A percentile compares a stretch with the other conserved stretches of the same genome.
phyloP scores from a whole-genome alignment of 1,140 invertebrate genomes.

The Pachypsylla venusta region DNA sequence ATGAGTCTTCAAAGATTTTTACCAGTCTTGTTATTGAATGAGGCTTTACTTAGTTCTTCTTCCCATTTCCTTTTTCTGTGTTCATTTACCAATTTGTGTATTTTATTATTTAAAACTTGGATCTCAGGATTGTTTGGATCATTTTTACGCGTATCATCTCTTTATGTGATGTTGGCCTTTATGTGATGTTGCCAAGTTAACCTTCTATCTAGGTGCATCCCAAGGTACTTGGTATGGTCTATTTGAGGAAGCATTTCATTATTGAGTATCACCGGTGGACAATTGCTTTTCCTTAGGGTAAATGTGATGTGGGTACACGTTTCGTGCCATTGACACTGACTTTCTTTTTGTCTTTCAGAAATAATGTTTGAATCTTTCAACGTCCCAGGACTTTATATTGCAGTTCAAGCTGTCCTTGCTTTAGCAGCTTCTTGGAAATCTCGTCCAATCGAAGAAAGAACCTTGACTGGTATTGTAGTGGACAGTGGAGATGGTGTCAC shows the following conservation, averaged over 20 bases:
- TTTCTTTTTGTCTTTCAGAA: no score
- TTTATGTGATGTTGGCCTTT: no score
- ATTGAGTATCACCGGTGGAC: no score
- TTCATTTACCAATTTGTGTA: no score
- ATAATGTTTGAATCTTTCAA: conserved; percentile 99
- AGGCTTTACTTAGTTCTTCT: neutral
- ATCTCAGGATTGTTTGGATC: neutral
- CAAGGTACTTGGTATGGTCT: no score
- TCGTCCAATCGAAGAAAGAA: conserved; percentile 71
- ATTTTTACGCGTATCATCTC: neutral
- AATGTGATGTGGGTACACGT: no score
- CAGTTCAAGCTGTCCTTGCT: conserved; percentile 94
- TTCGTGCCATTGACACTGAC: no score
- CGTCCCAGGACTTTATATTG: conserved; percentile 97
- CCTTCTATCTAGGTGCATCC: no score
- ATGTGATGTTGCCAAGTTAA: no score
- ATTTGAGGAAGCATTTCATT: no score
- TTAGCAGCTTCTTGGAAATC: conserved; percentile 96
- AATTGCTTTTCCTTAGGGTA: no score
- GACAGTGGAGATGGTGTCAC: conserved; percentile 99
- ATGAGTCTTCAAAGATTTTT: neutral
- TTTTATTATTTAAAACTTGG: no score
- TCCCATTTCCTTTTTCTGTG: neutral
- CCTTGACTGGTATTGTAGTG: conserved; percentile 92
- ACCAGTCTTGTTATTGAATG: neutral